phyloP scores from a whole-genome alignment of 1,140 invertebrate genomes.

The Pectinophora gossypiella region DNA sequence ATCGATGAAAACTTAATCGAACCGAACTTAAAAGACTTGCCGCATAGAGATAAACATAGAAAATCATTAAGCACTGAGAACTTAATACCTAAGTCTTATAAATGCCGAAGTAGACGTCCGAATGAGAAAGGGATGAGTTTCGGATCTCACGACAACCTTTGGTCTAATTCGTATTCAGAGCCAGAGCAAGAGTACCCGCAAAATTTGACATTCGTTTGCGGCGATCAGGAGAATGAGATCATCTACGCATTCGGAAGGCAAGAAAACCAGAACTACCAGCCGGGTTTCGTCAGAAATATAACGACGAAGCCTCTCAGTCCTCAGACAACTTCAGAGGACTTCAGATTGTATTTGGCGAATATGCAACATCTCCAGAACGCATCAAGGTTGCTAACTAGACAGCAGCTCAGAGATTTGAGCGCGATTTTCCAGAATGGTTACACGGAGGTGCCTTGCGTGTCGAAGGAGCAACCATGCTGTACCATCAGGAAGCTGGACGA shows the following conservation, averaged over 20 bases:
- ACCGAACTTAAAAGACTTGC: constrained; percentile 44
- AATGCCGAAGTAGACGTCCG: constrained; percentile 42
- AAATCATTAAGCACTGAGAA: constrained; percentile 78
- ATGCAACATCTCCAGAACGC: constrained; percentile 82
- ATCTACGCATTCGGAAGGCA: constrained; percentile 66
- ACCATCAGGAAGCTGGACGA: constrained; percentile 33
- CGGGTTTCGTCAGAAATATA: constrained; percentile 73
- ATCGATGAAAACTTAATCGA: constrained; percentile 63
- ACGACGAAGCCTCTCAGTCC: constrained; percentile 78
- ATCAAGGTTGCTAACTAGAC: constrained; percentile 75
- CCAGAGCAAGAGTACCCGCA: constrained; percentile 51
- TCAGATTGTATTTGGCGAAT: constrained; percentile 81
- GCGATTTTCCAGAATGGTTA: constrained; percentile 76
- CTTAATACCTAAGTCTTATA: constrained; percentile 69
- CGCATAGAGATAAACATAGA: constrained; percentile 63
- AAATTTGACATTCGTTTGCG: constrained; percentile 65
- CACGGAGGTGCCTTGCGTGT: constrained; percentile 51
- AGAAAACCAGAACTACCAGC: constrained; percentile 50
- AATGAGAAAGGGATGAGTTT: constrained; percentile 56
- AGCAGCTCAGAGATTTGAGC: constrained; percentile 75
- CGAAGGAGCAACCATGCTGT: constrained; percentile 51
- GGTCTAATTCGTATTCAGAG: constrained; percentile 55
- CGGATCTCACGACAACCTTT: constrained; percentile 69
- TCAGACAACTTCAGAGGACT: constrained; percentile 79
- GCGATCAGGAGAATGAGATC: constrained; percentile 70